phyloP scores from a whole-genome alignment of 2,888 invertebrate genomes.

The Alloplasta piceator region DNA sequence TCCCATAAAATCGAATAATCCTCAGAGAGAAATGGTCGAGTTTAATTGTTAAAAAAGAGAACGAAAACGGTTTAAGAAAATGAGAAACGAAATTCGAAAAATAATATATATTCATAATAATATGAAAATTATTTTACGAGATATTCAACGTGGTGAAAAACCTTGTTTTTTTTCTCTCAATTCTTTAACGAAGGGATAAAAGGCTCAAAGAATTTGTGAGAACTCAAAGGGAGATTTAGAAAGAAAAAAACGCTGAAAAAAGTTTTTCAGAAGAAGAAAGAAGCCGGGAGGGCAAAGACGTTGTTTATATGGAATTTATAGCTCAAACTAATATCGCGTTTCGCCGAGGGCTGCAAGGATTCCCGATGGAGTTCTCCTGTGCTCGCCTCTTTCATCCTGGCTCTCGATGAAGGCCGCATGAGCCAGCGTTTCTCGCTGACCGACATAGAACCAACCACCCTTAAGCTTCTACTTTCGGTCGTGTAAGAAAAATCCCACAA shows the following conservation, averaged over 20 bases:
- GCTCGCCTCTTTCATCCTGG: not conserved
- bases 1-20: too few species aligned
- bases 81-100: too few species aligned
- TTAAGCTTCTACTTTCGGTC: not conserved
- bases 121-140: too few species aligned
- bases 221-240: too few species aligned
- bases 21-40: too few species aligned
- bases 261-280: not conserved
- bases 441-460: not conserved
- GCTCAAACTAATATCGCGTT: slow-evolving; percentile 38
- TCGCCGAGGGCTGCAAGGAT: not conserved
- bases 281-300: not conserved
- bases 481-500: not conserved
- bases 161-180: too few species aligned
- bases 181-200: too few species aligned
- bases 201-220: too few species aligned
- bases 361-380: not conserved
- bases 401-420: not conserved
- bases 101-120: too few species aligned
- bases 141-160: too few species aligned
- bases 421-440: slow-evolving; percentile 24
- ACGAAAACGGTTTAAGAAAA: too few species aligned
- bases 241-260: not conserved
- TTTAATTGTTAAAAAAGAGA: too few species aligned
- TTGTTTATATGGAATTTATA: slow-evolving; percentile 42